Percentiles rank a stretch among this genome's conserved stretches.
Conservation (phyloP, 1,140 invertebrate genomes). For the Acyrthosiphon pisum region DNA sequence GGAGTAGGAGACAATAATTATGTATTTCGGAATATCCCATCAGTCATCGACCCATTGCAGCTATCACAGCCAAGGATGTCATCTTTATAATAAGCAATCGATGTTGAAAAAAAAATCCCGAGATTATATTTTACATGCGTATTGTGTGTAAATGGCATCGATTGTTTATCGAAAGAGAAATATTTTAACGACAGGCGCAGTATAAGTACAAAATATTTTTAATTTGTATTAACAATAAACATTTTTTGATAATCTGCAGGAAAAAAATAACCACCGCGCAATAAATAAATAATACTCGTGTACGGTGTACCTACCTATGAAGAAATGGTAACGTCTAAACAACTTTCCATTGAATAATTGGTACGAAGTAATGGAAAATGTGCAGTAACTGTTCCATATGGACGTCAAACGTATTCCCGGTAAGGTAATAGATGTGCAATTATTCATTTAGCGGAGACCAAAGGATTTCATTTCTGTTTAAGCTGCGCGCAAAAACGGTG, state of each 20-base stretch:
- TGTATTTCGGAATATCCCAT: neutral
- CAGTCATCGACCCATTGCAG: neutral
- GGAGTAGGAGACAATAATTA: neutral
- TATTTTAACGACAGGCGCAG: neutral
- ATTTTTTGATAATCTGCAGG: neutral
- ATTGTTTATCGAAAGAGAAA: neutral
- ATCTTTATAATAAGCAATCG: neutral
- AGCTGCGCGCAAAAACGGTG: neutral
- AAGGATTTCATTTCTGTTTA: conserved; percentile 13
- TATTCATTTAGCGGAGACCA: neutral
- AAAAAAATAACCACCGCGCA: neutral
- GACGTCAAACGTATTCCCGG: conserved; percentile 14
- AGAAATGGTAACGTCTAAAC: neutral
- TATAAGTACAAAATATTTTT: neutral
- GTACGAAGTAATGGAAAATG: neutral
- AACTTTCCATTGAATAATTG: conserved; percentile 31
- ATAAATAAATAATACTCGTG: conserved; percentile 12
- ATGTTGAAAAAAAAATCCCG: neutral
- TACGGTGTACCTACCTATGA: neutral
- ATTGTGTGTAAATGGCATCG: neutral
- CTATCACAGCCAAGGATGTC: neutral
- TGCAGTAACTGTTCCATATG: neutral
- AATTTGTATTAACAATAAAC: neutral
- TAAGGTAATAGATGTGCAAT: conserved; percentile 17
- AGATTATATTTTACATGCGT: neutral